Percentiles rank a stretch among this genome's conserved stretches.
Evolutionary conservation across 2,888 invertebrate genomes (phyloP).

Genomic region (Zaprionus bogoriensis): DNA sequence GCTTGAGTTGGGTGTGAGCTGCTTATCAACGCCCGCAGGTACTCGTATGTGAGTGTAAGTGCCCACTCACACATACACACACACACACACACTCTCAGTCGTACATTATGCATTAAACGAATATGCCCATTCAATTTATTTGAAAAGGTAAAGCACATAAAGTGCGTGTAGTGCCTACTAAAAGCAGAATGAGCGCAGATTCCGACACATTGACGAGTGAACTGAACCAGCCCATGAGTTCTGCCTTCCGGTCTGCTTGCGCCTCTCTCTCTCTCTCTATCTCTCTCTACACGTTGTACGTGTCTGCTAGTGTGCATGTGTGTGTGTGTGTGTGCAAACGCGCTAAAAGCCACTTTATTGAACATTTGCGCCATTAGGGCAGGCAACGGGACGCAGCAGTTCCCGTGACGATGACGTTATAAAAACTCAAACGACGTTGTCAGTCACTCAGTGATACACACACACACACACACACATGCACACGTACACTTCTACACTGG

Average conservation of each 20-base stretch:
- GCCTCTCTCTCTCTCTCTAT: conserved; percentile 1
- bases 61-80: neutral
- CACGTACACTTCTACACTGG: conserved; percentile 12
- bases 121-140: conserved; percentile 59
- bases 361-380: conserved; percentile 75
- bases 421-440: conserved; percentile 73
- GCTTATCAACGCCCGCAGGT: no score
- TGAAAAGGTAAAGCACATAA: conserved; percentile 53
- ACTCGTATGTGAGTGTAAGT: conserved; percentile 13
- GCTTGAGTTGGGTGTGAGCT: no score
- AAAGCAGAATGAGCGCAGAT: conserved; percentile 58
- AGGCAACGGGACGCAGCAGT: conserved; percentile 45
- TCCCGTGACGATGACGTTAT: conserved; percentile 56
- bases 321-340: conserved; percentile 35
- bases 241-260: conserved; percentile 38
- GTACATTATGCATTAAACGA: conserved; percentile 43
- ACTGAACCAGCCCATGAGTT: conserved; percentile 34
- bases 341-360: conserved; percentile 78
- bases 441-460: conserved; percentile 48
- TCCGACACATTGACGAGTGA: conserved; percentile 45
- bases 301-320: conserved; percentile 1
- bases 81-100: conserved; percentile 16
- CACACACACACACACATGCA: conserved; percentile 8
- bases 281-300: neutral
- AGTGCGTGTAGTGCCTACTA: conserved; percentile 62